Conservation (phyloP, 2,113 vertebrate genomes). For the Oncorhynchus gorbuscha region DNA sequence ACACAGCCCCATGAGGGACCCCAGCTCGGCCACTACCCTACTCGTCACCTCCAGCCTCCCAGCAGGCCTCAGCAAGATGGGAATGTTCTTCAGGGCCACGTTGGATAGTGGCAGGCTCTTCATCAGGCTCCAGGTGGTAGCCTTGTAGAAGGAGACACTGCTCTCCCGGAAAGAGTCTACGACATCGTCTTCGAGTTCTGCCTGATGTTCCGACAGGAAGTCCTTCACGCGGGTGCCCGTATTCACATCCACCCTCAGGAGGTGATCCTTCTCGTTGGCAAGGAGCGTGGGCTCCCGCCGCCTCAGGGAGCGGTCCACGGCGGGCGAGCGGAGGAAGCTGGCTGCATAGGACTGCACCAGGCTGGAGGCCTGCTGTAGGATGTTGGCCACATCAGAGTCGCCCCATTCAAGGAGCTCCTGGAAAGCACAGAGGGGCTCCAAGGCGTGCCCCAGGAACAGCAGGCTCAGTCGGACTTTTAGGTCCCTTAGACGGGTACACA, state of each 20-base stretch:
- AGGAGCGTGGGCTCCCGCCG: conserved; percentile 18
- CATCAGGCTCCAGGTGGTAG: conserved; percentile 42
- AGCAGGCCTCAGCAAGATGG: conserved; percentile 44
- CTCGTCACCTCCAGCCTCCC: conserved; percentile 27
- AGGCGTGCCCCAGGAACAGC: conserved; percentile 60
- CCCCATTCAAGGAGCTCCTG: conserved; percentile 40
- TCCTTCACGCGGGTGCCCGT: conserved; percentile 40
- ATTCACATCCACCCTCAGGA: conserved; percentile 31
- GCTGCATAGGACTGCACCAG: conserved; percentile 43
- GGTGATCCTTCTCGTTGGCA: conserved; percentile 2
- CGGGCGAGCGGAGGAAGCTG: conserved; percentile 36
- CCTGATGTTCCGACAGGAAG: conserved; percentile 29
- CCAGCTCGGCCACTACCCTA: conserved; percentile 35
- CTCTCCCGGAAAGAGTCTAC: conserved; percentile 39
- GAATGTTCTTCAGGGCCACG: conserved; percentile 41
- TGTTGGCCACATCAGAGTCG: neutral
- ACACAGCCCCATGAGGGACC: conserved; percentile 38
- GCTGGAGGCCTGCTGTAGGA: conserved; percentile 47
- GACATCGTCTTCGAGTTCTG: conserved; percentile 11
- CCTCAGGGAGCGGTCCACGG: conserved; percentile 18
- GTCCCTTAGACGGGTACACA: conserved; percentile 43
- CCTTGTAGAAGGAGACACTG: conserved; percentile 53
- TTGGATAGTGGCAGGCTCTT: conserved; percentile 54
- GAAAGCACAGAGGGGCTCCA: conserved; percentile 62
- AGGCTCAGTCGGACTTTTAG: conserved; percentile 43